These are phyloP conservation scores for Lagodon rhomboides DNA, from an alignment of 2,797 vertebrate genomes.

Conservation along the genomic window DNA sequence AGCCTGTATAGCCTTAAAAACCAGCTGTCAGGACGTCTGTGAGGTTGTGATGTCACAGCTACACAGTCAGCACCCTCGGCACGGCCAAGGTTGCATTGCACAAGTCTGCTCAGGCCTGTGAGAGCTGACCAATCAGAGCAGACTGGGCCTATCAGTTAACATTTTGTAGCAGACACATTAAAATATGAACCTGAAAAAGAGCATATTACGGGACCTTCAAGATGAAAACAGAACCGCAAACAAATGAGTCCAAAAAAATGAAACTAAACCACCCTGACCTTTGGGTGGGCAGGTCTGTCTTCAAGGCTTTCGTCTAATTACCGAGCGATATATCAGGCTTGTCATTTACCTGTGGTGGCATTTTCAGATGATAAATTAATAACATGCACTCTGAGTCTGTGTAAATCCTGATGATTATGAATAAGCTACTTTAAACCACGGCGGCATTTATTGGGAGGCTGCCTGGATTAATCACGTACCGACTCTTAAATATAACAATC, in stretches of 20 bases:
- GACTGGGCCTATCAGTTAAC: no score
- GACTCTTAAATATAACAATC: conserved; percentile 9
- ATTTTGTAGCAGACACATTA: no score
- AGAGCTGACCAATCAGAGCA: no score
- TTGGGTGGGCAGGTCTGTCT: conserved; percentile 17
- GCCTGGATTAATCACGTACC: conserved; percentile 10
- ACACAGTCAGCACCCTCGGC: no score
- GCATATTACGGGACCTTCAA: no score
- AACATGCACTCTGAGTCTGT: not conserved
- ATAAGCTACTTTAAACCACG: conserved; percentile 10
- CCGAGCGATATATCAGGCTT: conserved; percentile 15
- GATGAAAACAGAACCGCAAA: conserved; percentile 25
- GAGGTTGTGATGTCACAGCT: no score
- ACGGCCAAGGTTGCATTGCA: no score
- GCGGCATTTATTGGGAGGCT: not conserved
- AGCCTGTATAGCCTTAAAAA: no score
- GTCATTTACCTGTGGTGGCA: conserved; percentile 24
- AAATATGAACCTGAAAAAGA: no score
- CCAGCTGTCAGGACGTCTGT: no score
- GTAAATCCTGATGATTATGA: not conserved
- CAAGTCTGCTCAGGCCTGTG: no score
- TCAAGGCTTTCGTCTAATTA: conserved; percentile 27
- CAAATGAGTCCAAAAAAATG: conserved; percentile 9
- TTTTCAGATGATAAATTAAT: conserved; percentile 48
- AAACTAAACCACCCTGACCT: conserved; percentile 47